Evolutionary conservation across 1,140 invertebrate genomes (phyloP), one percentile per base, ranked within the genome.

Genomic region (Zaprionus camerounensis): DNA sequence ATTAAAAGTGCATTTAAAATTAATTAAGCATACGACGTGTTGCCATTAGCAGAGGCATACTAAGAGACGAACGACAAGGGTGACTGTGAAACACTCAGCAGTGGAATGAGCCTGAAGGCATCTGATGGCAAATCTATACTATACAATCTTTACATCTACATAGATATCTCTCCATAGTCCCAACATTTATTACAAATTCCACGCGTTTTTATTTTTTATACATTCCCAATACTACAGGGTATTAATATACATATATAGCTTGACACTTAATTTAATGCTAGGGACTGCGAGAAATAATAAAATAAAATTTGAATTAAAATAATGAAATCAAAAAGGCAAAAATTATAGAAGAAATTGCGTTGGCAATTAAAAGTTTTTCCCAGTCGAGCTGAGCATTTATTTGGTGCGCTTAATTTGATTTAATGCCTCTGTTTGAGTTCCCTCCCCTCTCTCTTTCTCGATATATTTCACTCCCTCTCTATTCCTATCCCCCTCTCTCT

Each of bases 1-100:
- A 82, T 81, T 86, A 90, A 86, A 82, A 91, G 82, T 82, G 80
- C 80, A 91, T 91, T 91, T 91, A 91, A 91, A 91, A 83, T 91
- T 91, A 91, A 91, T 91, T 91, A 91, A 79, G 86, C 81, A 84
- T 79, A 73, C 80, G 71, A 74, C 77, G 80, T 67, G 84, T 83
- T 82, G 72, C 63, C 65, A 59, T 66, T 49, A 44, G 34, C 34
- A 26, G 64, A n/a, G 41, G 41, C 41, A 22, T 4, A 34, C 36
- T 4, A 38, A 46, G 17, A 46, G 13, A 12, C 26, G 22, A 34
- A 12, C n/a, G 22, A 63, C 12, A 13, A 41, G 9, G 2, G 17
- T 38, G 26, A 46, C 58, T 56, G 5, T 11, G 1, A 22, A 5
- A 63, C 34, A 63, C 59, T 17, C 68, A 34, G 13, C n/a, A 44